Evolutionary conservation across 2,888 invertebrate species (phyloP).

Genomic region (Anaspis maculata): DNA sequence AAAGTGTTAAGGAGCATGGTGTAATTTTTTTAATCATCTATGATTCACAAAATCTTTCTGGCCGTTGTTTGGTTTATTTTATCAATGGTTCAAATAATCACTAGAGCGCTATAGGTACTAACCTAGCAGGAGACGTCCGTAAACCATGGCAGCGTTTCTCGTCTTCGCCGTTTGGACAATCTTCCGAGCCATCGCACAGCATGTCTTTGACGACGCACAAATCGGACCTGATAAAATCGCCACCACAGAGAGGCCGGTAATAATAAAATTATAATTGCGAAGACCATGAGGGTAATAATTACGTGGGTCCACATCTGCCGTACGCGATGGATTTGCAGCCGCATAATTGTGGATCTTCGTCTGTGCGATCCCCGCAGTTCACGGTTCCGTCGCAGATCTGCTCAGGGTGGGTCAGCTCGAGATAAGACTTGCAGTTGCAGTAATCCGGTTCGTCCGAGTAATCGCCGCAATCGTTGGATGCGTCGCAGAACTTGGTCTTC

Average conservation of each 20-base stretch:
- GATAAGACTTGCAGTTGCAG: constrained; percentile 58
- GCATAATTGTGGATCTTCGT: constrained; percentile 61
- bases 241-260: too few species aligned
- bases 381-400: constrained; percentile 69
- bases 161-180: constrained; percentile 69
- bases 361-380: constrained; percentile 69
- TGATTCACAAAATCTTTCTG: too few species aligned
- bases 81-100: too few species aligned
- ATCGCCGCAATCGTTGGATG: constrained; percentile 60
- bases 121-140: constrained; percentile 10
- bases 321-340: too few species aligned
- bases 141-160: constrained; percentile 56
- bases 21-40: too few species aligned
- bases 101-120: too few species aligned
- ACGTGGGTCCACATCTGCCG: too few species aligned
- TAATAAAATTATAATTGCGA: too few species aligned
- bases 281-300: too few species aligned
- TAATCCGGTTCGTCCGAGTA: constrained; percentile 60
- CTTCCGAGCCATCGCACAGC: constrained; percentile 66
- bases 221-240: constrained; percentile 42
- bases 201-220: constrained; percentile 64
- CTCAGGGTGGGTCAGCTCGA: constrained; percentile 57
- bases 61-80: background rate
- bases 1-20: too few species aligned
- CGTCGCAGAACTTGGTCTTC: constrained; percentile 62